Conservation (phyloP, 2,113 vertebrate species). For the Misgurnus anguillicaudatus region DNA sequence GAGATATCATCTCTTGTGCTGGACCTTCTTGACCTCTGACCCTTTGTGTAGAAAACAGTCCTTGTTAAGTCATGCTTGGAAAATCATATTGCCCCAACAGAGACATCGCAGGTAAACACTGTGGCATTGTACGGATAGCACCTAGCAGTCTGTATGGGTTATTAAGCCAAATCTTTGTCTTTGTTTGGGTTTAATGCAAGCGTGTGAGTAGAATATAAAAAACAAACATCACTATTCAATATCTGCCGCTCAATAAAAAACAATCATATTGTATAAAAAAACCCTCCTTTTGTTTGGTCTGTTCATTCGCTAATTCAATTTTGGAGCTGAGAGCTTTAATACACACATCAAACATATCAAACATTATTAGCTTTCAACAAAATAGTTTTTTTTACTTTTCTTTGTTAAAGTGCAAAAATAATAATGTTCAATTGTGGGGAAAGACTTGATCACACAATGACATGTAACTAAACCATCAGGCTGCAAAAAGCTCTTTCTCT, state of each 20-base stretch:
- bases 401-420: neutral
- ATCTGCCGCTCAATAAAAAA: neutral
- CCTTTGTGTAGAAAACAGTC: neutral
- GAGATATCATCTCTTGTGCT: constrained; percentile 22
- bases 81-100: neutral
- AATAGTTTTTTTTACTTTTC: neutral
- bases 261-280: neutral
- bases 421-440: neutral
- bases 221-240: constrained; percentile 2
- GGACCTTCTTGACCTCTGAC: constrained; percentile 17
- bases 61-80: constrained; percentile 27
- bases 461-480: too few relatives aligned
- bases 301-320: neutral
- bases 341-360: neutral
- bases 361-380: neutral
- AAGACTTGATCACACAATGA: neutral
- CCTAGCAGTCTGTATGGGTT: neutral
- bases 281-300: neutral
- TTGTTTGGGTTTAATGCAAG: neutral
- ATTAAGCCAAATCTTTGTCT: neutral
- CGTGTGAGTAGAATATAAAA: neutral
- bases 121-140: neutral
- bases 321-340: neutral
- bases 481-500: too few relatives aligned
- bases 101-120: constrained; percentile 11